These are phyloP conservation scores for Sebastiscus albofasciatus DNA, from an alignment of 2,797 vertebrate genomes.

Conservation along the genomic window DNA sequence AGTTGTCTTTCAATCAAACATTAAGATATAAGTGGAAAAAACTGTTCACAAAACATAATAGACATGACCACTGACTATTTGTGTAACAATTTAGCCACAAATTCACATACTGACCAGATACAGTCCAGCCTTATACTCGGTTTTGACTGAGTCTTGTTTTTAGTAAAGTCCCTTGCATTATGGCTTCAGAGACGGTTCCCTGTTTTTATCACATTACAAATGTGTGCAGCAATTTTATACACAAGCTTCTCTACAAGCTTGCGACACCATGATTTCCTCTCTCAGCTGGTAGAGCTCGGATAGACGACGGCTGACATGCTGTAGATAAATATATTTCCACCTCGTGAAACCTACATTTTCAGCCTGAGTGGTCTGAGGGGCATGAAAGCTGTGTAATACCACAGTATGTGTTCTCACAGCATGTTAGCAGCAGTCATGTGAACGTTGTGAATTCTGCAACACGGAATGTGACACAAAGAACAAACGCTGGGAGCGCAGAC, in stretches of 20 bases:
- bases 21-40: too few species aligned
- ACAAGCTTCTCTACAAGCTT: neutral
- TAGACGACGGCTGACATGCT: neutral
- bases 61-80: too few species aligned
- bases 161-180: neutral
- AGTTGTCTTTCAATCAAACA: too few species aligned
- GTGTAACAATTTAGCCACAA: too few species aligned
- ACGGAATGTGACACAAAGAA: constrained; percentile 54
- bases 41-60: too few species aligned
- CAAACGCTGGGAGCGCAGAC: constrained; percentile 28
- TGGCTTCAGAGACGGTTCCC: neutral
- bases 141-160: neutral
- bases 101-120: too few species aligned
- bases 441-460: constrained; percentile 12
- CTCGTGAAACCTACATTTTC: constrained; percentile 41
- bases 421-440: constrained; percentile 46
- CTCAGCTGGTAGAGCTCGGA: neutral
- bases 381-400: constrained; percentile 16
- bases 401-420: constrained; percentile 9
- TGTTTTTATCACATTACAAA: neutral
- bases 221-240: neutral
- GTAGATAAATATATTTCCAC: constrained; percentile 28
- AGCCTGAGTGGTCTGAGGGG: constrained; percentile 24
- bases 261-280: neutral
- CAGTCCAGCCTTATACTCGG: too few species aligned